A percentile compares a stretch with the other conserved stretches of the same genome.
Evolutionary conservation across 2,888 invertebrate species (phyloP).

Genomic region (Keiferia lycopersicella): DNA sequence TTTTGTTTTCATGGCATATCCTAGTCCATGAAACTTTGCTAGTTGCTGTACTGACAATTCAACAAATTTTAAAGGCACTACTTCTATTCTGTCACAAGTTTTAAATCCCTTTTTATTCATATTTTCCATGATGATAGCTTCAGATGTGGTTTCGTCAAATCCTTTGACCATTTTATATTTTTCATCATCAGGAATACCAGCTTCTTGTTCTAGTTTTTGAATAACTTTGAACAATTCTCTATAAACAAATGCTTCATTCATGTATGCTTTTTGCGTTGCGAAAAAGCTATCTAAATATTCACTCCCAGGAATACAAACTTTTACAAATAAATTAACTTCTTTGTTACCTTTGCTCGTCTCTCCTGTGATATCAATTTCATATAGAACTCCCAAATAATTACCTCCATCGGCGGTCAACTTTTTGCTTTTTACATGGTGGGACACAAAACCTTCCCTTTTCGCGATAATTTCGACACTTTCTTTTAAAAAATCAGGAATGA

Average conservation of each 20-base stretch:
- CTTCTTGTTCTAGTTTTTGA: slow-evolving; percentile 48
- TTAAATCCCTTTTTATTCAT: slow-evolving; percentile 48
- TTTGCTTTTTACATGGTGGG: slow-evolving; percentile 30
- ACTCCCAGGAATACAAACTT: slow-evolving; percentile 41
- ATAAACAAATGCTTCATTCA: slow-evolving; percentile 50
- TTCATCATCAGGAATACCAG: slow-evolving; percentile 46
- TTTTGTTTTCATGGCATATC: slow-evolving; percentile 47
- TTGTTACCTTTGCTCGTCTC: slow-evolving; percentile 48
- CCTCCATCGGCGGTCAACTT: slow-evolving; percentile 38
- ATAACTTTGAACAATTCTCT: slow-evolving; percentile 48
- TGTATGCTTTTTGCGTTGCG: slow-evolving; percentile 40
- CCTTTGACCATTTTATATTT: slow-evolving; percentile 48
- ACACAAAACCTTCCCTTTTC: slow-evolving; percentile 33
- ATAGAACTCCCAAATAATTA: slow-evolving; percentile 40
- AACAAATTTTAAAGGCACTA: slow-evolving; percentile 48
- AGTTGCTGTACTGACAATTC: slow-evolving; percentile 50
- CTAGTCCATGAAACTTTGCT: slow-evolving; percentile 57
- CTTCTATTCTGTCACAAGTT: slow-evolving; percentile 48
- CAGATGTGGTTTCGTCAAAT: slow-evolving; percentile 45
- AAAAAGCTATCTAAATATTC: slow-evolving; percentile 36
- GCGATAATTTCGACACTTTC: background rate
- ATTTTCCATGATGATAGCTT: slow-evolving; percentile 56
- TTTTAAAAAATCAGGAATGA: background rate
- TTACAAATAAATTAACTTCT: slow-evolving; percentile 45
- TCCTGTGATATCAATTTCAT: slow-evolving; percentile 39